Base-by-base conservation (phyloP, 1,140 invertebrate species). In the Centruroides sculpturatus region DNA sequence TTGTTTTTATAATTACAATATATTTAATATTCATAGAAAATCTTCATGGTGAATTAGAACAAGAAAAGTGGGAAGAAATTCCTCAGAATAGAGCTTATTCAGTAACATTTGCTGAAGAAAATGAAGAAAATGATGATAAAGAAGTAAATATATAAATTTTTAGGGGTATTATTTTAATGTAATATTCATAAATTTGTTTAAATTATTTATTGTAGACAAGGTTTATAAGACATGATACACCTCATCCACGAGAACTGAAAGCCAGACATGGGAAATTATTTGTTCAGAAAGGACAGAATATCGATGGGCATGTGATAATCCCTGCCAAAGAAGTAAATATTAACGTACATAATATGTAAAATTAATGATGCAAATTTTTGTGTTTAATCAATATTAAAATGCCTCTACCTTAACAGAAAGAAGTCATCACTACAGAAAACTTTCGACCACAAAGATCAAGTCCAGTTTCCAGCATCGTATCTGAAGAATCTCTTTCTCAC, bases 141-240 rank as follows among this genome's bases (percentile, higher is more conserved):
- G 63, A 59, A 34, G 63, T 65, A 55, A 60, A 63, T 34, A 36
- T 36, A 53, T 6, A 6, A 36, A 53, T 23, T 23, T 53, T 36
- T 36, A 6, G 0, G 0, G 8, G 5, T 6, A 53, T 36, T 53
- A 5, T 53, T 36, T 53, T 53, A 53, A 53, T 5, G 0, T 5
- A 5, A 6, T 34, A 53, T 36, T 36, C 8, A 0, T 6, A 34
- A 53, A 6, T 5, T 36, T 53, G 5, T 36, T 53, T 6, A 53
- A 53, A 53, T 62, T 65, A 65, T 69, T 66, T 69, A 66, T 72
- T 75, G 66, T 75, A 91, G 86, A 93, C 89, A 67, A 87, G 87
- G 62, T 98, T 98, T 77, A 87, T 95, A 57, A 83, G 95, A 59
- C 93, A 98, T 76, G 95, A 97, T 71, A 98, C 95, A 61, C 95